These are phyloP conservation scores for Bolborhynchus lineola DNA, from an alignment of 2,113 vertebrate species.

Conservation along the genomic window DNA sequence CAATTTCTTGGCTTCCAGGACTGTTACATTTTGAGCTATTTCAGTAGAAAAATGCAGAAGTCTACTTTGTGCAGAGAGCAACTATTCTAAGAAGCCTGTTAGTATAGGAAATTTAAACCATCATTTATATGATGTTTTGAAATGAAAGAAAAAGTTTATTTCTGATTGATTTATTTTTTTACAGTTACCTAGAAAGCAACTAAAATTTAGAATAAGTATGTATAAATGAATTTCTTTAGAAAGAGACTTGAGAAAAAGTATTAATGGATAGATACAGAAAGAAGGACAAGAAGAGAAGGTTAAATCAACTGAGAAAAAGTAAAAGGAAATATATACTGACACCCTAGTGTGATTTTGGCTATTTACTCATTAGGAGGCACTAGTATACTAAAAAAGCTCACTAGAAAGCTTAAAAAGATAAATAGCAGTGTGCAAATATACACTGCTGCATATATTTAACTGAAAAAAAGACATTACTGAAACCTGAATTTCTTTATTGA, in stretches of 20 bases:
- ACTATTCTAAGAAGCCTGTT: neutral
- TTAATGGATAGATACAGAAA: neutral
- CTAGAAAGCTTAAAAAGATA: neutral
- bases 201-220: neutral
- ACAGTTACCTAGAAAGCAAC: neutral
- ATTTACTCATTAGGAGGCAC: slow-evolving; percentile 2
- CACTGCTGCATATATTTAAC: slow-evolving; percentile 7
- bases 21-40: neutral
- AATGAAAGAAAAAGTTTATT: neutral
- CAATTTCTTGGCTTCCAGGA: neutral
- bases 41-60: neutral
- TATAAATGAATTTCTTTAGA: neutral
- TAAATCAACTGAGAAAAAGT: neutral
- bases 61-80: neutral
- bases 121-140: neutral
- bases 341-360: neutral
- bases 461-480: slow-evolving; percentile 24
- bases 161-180: neutral
- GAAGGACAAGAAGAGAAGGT: neutral
- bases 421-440: neutral
- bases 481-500: slow-evolving; percentile 53
- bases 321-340: neutral
- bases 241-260: neutral
- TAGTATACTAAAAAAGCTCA: neutral
- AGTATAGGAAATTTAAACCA: neutral